Conservation (phyloP, 2,113 vertebrate species). For the Apteryx owenii region DNA sequence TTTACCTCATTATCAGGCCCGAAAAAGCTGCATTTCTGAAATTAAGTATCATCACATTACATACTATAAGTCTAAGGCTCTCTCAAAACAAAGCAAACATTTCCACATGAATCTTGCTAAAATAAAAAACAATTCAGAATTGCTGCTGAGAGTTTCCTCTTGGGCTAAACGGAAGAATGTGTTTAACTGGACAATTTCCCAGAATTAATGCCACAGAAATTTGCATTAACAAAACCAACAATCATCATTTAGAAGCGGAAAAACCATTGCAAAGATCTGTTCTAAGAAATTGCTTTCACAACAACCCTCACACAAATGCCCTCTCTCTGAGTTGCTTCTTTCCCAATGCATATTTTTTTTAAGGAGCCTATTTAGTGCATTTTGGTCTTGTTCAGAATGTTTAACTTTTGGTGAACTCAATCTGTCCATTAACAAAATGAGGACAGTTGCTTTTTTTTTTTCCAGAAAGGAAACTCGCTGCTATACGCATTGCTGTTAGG, state of each 20-base stretch:
- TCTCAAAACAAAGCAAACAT: slow-evolving; percentile 1
- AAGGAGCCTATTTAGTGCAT: not conserved
- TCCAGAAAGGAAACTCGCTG: not conserved
- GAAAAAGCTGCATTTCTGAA: not conserved
- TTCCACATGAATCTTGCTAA: slow-evolving; percentile 1
- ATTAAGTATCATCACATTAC: not conserved
- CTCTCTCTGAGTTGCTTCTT: not conserved
- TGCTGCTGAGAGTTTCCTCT: slow-evolving; percentile 29
- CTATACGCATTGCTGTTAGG: slow-evolving; percentile 29
- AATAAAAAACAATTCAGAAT: not conserved
- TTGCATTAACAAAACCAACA: slow-evolving; percentile 32
- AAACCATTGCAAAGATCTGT: not conserved
- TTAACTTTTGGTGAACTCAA: slow-evolving; percentile 58
- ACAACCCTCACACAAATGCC: not conserved
- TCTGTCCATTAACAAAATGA: slow-evolving; percentile 16
- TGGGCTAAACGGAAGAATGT: slow-evolving; percentile 50
- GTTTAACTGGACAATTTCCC: slow-evolving; percentile 52
- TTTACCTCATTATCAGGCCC: not conserved
- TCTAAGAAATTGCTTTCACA: slow-evolving; percentile 54
- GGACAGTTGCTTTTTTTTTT: slow-evolving; percentile 12
- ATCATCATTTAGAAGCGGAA: slow-evolving; percentile 39
- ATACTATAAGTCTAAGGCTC: not conserved
- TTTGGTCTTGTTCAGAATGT: not conserved
- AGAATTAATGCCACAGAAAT: slow-evolving; percentile 66
- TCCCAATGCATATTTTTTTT: not conserved